These are phyloP conservation scores for Drosophila bipectinata DNA, from an alignment of 1,140 invertebrate genomes.

Conservation along the genomic window DNA sequence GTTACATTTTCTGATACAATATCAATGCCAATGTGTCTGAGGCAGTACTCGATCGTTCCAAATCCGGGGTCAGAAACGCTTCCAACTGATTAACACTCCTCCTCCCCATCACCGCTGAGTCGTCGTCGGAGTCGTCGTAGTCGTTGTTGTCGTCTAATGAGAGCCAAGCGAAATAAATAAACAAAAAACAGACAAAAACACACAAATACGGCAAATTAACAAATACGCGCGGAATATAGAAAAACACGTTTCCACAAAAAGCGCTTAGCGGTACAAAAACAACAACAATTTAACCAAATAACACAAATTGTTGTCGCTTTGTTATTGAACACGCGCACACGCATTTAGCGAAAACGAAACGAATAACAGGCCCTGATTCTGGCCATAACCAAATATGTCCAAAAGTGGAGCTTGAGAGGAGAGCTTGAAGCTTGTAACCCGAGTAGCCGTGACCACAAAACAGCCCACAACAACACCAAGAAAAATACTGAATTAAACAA, in stretches of 20 bases:
- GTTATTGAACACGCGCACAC: constrained; percentile 35
- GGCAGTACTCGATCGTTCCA: constrained; percentile 41
- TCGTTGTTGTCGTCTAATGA: constrained; percentile 22
- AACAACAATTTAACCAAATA: constrained; percentile 59
- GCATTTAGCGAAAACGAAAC: constrained; percentile 14
- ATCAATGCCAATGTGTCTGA: constrained; percentile 69
- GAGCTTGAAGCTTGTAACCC: constrained; percentile 51
- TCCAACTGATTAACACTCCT: constrained; percentile 70
- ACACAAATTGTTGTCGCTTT: constrained; percentile 56
- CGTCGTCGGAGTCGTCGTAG: not conserved
- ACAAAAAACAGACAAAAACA: constrained; percentile 48
- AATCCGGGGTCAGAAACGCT: constrained; percentile 73
- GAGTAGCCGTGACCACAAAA: constrained; percentile 65
- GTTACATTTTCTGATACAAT: constrained; percentile 20
- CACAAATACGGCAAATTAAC: constrained; percentile 50
- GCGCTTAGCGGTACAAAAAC: constrained; percentile 5
- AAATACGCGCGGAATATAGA: constrained; percentile 57
- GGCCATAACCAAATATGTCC: constrained; percentile 68
- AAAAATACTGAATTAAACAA: not conserved
- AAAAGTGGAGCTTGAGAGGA: constrained; percentile 29
- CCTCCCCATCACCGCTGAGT: not conserved
- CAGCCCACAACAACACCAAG: constrained; percentile 3
- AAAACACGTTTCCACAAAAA: constrained; percentile 72
- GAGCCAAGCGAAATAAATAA: constrained; percentile 38
- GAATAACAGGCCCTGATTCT: constrained; percentile 34